These are phyloP conservation scores for Tenthredo distinguenda DNA, from an alignment of 2,888 invertebrate genomes.

Conservation along the genomic window DNA sequence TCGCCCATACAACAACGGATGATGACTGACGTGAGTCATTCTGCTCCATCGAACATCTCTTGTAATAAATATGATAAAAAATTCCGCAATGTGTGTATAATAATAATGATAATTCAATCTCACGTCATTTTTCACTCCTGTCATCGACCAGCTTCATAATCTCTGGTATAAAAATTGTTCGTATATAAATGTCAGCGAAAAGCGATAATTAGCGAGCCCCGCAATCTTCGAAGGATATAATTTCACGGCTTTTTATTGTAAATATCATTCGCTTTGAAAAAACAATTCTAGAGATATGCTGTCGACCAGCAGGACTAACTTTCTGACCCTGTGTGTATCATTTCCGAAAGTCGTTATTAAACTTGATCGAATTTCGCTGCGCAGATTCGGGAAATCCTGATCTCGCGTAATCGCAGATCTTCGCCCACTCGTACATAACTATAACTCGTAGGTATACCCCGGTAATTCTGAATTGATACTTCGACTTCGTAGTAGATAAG, in stretches of 20 bases:
- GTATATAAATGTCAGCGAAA: not conserved
- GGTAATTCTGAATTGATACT: not conserved
- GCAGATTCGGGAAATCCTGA: not conserved
- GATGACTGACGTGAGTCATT: not conserved
- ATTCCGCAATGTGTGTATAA: not conserved
- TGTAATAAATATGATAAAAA: not conserved
- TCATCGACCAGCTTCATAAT: not conserved
- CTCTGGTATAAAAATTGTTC: not conserved
- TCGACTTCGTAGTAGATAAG: not conserved
- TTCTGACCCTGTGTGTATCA: not conserved
- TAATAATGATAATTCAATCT: not conserved
- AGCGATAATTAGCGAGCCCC: not conserved
- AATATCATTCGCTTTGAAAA: not conserved
- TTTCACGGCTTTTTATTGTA: not conserved
- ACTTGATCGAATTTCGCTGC: not conserved
- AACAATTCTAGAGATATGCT: not conserved
- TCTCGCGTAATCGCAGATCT: not conserved
- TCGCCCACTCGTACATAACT: not conserved
- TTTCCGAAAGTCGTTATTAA: not conserved
- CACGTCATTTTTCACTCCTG: conserved; percentile 9
- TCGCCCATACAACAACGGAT: not conserved
- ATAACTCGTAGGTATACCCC: not conserved
- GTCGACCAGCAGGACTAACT: not conserved
- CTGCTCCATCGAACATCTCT: not conserved
- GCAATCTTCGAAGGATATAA: not conserved